Base-by-base conservation (phyloP, 2,113 vertebrate species). In the Piprites chloris region DNA sequence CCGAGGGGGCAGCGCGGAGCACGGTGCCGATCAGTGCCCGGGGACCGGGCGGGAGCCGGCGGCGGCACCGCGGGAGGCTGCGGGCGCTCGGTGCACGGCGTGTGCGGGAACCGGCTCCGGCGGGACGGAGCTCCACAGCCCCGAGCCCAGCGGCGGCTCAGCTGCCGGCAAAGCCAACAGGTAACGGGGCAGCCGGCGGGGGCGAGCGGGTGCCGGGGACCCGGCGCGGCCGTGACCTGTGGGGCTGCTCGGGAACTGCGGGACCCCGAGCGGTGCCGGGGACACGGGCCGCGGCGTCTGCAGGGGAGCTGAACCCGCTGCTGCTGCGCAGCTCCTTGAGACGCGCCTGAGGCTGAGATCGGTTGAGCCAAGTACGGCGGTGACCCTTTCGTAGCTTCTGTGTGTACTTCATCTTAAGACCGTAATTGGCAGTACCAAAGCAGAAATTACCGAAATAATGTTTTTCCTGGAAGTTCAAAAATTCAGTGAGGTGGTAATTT, bases 81-180 rank as follows among this genome's bases (percentile, higher is more conserved):
- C 97, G 16, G 97, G 95, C 53, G 90, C 90, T 91, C 92, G 95
- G 6, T 73, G 96, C 7, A 22, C 69, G 8, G 8, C 32, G 21
- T 28, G 85, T 24, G 44, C 44, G 27, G 92, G 83, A 16, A 44
- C 52, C n/a, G 27, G 56, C 39, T 28, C 88, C 11, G 5, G 78
- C 49, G 63, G 19, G 11, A 81, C 63, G 9, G 73, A 77, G 37
- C 73, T 33, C 37, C 46, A 13, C 63, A 61, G 73, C 73, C 63
- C 55, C 37, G 53, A 78, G 55, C 33, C 55, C 55, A 18, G 63
- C 73, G 35, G 62, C 20, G 81, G 9, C 28, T 74, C 41, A 59
- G 41, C 41, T 49, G 28, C 39, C 47, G 87, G 96, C 27, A 94
- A 44, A 97, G 91, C 89, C 53, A 95, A 92, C 97, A 99, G 99